Percentiles rank a stretch among this genome's conserved stretches.
Evolutionary conservation across 2,113 vertebrate species (phyloP).

Genomic region (Notothenia rossii): DNA sequence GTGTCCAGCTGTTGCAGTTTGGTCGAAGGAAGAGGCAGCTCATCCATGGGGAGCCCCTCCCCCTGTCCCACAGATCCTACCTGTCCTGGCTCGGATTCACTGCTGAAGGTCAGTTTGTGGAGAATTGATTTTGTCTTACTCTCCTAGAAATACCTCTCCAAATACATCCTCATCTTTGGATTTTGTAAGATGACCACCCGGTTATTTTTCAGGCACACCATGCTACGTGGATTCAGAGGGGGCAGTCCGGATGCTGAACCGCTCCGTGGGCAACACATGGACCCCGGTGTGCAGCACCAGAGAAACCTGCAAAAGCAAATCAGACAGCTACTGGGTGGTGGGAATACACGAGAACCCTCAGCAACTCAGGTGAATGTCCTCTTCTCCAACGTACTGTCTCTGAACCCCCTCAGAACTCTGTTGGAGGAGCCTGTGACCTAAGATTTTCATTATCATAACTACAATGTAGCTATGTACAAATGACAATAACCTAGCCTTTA

Average conservation of each 20-base stretch:
- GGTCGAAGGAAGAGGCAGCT: slow-evolving; percentile 86
- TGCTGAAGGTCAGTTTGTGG: slow-evolving; percentile 88
- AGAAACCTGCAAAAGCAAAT: slow-evolving; percentile 94
- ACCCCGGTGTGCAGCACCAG: slow-evolving; percentile 90
- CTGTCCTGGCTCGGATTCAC: slow-evolving; percentile 94
- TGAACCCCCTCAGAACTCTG: no score
- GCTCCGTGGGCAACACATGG: slow-evolving; percentile 91
- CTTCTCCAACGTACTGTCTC: not conserved
- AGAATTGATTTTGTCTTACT: not conserved
- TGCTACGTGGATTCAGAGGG: slow-evolving; percentile 93
- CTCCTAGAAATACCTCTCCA: not conserved
- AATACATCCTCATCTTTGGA: not conserved
- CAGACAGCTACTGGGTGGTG: slow-evolving; percentile 96
- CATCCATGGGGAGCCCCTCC: slow-evolving; percentile 89
- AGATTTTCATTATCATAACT: no score
- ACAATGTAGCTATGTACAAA: no score
- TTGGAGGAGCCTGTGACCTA: no score
- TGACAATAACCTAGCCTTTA: no score
- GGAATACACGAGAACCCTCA: slow-evolving; percentile 95
- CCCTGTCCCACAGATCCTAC: slow-evolving; percentile 88
- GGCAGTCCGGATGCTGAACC: slow-evolving; percentile 91
- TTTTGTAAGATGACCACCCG: not conserved
- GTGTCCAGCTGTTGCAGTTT: slow-evolving; percentile 91
- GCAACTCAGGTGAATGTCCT: slow-evolving; percentile 89
- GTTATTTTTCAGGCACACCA: slow-evolving; percentile 87